Conservation (phyloP, 2,888 invertebrate genomes). For the Sclerodermus sp. region DNA sequence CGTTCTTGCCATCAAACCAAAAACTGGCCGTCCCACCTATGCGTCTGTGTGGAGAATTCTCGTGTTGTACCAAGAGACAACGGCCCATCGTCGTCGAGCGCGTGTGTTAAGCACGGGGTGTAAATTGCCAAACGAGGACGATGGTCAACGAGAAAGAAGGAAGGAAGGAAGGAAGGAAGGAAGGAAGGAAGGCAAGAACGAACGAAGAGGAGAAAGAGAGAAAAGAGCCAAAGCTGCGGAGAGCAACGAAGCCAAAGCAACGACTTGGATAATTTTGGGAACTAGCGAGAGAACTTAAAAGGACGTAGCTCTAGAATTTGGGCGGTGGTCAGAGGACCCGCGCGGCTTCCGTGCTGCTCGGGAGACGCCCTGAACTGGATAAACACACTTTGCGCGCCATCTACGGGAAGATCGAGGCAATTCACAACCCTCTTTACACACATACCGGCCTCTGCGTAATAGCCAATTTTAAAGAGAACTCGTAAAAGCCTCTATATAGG, state of each 20-base stretch:
- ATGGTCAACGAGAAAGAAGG: background rate
- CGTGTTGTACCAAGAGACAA: too few relatives aligned
- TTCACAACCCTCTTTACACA: slow-evolving; percentile 28
- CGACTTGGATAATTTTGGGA: background rate
- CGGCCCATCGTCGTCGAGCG: too few relatives aligned
- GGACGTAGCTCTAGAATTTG: slow-evolving; percentile 20
- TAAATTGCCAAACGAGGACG: background rate
- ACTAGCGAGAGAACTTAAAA: slow-evolving; percentile 3
- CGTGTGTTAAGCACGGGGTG: slow-evolving; percentile 10
- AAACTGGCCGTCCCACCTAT: background rate
- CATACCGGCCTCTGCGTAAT: too few relatives aligned
- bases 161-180: slow-evolving; percentile 6
- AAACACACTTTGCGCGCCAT: slow-evolving; percentile 53
- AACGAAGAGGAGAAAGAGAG: slow-evolving; percentile 13
- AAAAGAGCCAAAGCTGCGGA: slow-evolving; percentile 5
- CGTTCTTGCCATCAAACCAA: background rate
- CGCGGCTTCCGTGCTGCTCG: slow-evolving; percentile 21
- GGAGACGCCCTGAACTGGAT: slow-evolving; percentile 44
- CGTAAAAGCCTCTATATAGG: too few relatives aligned
- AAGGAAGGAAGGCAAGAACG: slow-evolving; percentile 11
- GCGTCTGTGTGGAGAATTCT: slow-evolving; percentile 5
- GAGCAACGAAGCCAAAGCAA: background rate
- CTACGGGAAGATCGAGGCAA: slow-evolving; percentile 45
- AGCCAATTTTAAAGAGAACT: too few relatives aligned
- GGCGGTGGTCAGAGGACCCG: slow-evolving; percentile 32